phyloP scores from a whole-genome alignment of 2,888 invertebrate genomes.

The Alviniconcha strummeri region DNA sequence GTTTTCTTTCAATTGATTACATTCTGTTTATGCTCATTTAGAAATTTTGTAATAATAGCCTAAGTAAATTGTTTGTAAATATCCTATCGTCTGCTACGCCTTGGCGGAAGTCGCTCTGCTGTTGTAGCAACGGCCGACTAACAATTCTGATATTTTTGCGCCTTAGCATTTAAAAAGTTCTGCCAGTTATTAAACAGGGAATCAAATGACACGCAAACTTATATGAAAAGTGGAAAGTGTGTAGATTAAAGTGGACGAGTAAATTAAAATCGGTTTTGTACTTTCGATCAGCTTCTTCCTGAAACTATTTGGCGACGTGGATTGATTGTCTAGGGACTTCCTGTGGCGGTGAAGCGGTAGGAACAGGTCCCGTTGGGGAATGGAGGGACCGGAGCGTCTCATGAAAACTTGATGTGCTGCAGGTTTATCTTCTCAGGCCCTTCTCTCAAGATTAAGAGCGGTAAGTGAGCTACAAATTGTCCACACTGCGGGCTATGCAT shows the following conservation, averaged over 20 bases:
- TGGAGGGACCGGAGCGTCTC: background rate
- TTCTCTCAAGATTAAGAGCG: background rate
- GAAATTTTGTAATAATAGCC: no score
- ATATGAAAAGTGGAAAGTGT: background rate
- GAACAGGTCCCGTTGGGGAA: conserved; percentile 20
- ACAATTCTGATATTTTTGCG: conserved; percentile 15
- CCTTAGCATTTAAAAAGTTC: background rate
- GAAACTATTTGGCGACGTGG: conserved; percentile 18
- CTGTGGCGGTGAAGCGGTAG: conserved; percentile 23
- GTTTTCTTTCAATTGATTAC: no score
- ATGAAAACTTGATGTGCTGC: conserved; percentile 27
- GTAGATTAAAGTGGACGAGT: no score
- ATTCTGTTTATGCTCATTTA: no score
- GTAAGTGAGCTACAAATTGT: conserved; percentile 24
- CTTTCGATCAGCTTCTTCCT: no score
- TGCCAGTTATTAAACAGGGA: no score
- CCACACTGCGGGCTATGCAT: background rate
- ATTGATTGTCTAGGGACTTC: conserved; percentile 1
- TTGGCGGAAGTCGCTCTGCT: background rate
- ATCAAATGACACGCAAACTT: background rate
- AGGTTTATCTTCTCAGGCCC: background rate
- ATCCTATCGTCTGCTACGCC: conserved; percentile 17
- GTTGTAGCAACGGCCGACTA: conserved; percentile 33
- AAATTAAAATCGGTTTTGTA: no score
- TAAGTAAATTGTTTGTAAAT: no score